Base-by-base conservation (phyloP, 2,888 invertebrate species). In the Reticulitermes lucifugus region DNA sequence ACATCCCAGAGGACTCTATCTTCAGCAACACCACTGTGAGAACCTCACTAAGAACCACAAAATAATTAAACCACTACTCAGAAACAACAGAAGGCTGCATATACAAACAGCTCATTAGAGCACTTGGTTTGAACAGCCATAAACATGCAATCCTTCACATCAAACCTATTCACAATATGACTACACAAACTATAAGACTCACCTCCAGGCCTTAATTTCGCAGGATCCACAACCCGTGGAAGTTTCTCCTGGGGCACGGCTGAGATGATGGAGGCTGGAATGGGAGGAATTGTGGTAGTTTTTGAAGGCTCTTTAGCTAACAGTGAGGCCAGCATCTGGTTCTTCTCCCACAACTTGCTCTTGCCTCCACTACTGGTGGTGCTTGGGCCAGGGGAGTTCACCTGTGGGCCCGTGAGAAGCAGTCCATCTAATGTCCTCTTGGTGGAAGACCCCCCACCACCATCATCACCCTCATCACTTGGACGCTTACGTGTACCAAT, bases 281-380 rank as follows among this genome's bases (percentile, higher is more conserved):
- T 92, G 86, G 94, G 94, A 87, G 92, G 92, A 87, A 92, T 91
- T 81, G 94, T 94, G 46, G 95, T 93, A 73, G 94, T 94, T 86
- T 92, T 92, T 46, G 94, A 93, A 87, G 95, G 94, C 88, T 96
- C 95, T 90, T 95, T 95, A 84, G 96, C 96, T 89, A 98, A 91
- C 88, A 98, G 91, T 75, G 95, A 95, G 70, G 97, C 97, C 88
- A 98, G 92, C 94, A 98, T 97, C 90, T 95, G 95, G 90, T 97
- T 97, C 90, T 94, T 95, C 90, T 96, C 95, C 91, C 96, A 96
- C 83, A 97, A 92, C 88, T 94, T 94, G 88, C 96, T 96, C 84
- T 88, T 88, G 92, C 93, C 43, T 84, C 73, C 59, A 29, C 83
- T 70, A 25, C 55, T 46, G 35, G 59, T n/a, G 25, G 51, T 18